These are phyloP conservation scores for Drosophila glabriapex DNA, from an alignment of 2,888 invertebrate species.

Conservation along the genomic window DNA sequence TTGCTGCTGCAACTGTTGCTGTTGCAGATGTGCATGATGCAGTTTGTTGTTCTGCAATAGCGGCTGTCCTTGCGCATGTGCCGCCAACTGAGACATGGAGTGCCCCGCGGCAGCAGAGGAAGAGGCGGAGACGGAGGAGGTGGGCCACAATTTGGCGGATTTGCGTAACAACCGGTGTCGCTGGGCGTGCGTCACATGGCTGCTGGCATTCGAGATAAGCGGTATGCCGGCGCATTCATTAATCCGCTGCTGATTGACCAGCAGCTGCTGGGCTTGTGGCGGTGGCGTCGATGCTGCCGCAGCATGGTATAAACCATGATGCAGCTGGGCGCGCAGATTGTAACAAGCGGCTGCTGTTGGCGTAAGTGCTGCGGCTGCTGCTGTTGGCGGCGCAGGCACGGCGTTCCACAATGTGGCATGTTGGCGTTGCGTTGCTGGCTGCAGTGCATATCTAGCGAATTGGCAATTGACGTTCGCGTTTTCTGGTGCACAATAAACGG, in stretches of 20 bases:
- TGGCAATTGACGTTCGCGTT: slow-evolving; percentile 59
- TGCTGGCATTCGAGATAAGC: slow-evolving; percentile 91
- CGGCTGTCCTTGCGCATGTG: slow-evolving; percentile 94
- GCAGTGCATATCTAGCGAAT: slow-evolving; percentile 65
- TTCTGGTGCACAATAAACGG: slow-evolving; percentile 76
- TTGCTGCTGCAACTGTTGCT: slow-evolving; percentile 39
- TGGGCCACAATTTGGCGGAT: slow-evolving; percentile 50
- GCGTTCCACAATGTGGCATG: slow-evolving; percentile 33
- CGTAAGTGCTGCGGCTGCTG: slow-evolving; percentile 17
- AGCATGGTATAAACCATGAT: slow-evolving; percentile 53
- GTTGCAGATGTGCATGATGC: slow-evolving; percentile 83
- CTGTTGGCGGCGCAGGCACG: slow-evolving; percentile 18
- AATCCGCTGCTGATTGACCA: slow-evolving; percentile 82
- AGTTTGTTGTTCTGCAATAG: slow-evolving; percentile 86
- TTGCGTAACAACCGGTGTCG: slow-evolving; percentile 85
- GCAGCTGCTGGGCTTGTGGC: slow-evolving; percentile 28
- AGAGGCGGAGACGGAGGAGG: slow-evolving; percentile 13
- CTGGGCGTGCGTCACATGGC: slow-evolving; percentile 82
- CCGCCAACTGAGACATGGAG: slow-evolving; percentile 90
- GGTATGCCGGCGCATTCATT: slow-evolving; percentile 93
- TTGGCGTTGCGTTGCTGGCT: slow-evolving; percentile 15
- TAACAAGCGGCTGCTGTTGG: slow-evolving; percentile 39
- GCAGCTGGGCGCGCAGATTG: slow-evolving; percentile 57
- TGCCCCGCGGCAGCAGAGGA: slow-evolving; percentile 18
- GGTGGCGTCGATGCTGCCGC: slow-evolving; percentile 24